Evolutionary conservation across 2,888 invertebrate genomes (phyloP).

Genomic region (Noctua comes): DNA sequence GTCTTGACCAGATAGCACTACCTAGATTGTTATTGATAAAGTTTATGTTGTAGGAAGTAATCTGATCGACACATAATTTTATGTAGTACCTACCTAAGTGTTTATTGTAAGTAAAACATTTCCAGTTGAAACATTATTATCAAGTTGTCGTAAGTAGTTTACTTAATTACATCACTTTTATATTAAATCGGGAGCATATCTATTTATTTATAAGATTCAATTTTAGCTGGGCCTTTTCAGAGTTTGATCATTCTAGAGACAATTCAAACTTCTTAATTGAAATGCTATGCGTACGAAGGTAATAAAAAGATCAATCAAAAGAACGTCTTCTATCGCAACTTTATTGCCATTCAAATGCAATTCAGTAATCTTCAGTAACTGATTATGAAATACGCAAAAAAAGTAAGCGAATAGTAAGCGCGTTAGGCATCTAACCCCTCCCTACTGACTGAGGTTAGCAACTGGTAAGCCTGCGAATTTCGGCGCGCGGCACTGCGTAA

Average conservation of each 20-base stretch:
- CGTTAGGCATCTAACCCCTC: conserved; percentile 74
- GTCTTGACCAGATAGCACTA: conserved; percentile 46
- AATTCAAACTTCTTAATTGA: neutral
- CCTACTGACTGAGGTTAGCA: conserved; percentile 84
- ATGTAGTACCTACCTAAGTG: neutral
- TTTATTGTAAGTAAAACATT: neutral
- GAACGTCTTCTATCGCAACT: conserved; percentile 9
- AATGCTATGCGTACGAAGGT: too few relatives aligned
- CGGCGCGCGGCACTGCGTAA: conserved; percentile 87
- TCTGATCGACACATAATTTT: conserved; percentile 16
- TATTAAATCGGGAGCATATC: neutral
- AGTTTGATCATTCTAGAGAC: neutral
- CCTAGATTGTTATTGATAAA: conserved; percentile 51
- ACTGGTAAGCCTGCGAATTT: conserved; percentile 88
- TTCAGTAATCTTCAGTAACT: conserved; percentile 17
- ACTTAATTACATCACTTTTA: neutral
- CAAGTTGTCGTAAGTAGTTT: neutral
- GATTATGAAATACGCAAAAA: conserved; percentile 56
- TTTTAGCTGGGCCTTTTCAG: neutral
- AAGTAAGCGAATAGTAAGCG: conserved; percentile 53
- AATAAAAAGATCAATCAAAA: conserved; percentile 16
- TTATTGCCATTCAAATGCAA: conserved; percentile 21
- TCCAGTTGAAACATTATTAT: conserved; percentile 16
- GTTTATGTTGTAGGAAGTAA: conserved; percentile 49
- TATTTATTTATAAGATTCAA: neutral